Evolutionary conservation across 2,888 invertebrate species (phyloP), one percentile per base, ranked within the genome.

Genomic region (Eretmocerus hayati): DNA sequence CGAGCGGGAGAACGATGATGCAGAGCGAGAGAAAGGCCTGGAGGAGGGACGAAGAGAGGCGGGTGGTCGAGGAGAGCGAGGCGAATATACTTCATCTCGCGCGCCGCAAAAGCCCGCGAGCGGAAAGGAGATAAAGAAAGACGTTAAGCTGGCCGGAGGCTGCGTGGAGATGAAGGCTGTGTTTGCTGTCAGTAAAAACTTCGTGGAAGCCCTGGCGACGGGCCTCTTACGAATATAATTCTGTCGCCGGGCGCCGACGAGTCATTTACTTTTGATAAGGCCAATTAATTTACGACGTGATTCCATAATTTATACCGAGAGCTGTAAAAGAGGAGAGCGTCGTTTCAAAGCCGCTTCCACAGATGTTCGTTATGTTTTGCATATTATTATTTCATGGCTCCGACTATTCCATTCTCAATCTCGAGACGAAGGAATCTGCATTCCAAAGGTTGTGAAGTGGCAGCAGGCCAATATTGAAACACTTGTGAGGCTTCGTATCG

Each of bases 151-250:
- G 50, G 58, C 63, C 62, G 41, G 58, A 57, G 63, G 63, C 62
- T 50, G 45, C 31, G 2, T n/a, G 13, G 57, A 53, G 48, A 62
- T 55, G 58, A 62, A 62, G 62, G 62, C 62, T 61, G 60, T 62
- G 62, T 65, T 64, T 60, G 62, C 66, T 63, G 65, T 64, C 65
- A 62, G 64, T 26, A 64, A 65, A 65, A 65, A 65, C 60, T 64
- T 64, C 52, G 33, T 37, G 43, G 43, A 42, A 51, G 43, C 35
- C 20, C 13, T 20, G 31, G 18, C 31, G 40, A 39, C 30, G 38
- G 26, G 26, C 6, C 26, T 26, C 11, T 26, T 26, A 26, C 26
- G 26, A 26, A 26, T n/a, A n/a, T 26, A 26, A 26, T 26, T 11
- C 26, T 26, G 26, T 26, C 26, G 26, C 39, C 39, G 26, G 9